phyloP scores from a whole-genome alignment of 2,113 vertebrate genomes.

The Prolemur simus region DNA sequence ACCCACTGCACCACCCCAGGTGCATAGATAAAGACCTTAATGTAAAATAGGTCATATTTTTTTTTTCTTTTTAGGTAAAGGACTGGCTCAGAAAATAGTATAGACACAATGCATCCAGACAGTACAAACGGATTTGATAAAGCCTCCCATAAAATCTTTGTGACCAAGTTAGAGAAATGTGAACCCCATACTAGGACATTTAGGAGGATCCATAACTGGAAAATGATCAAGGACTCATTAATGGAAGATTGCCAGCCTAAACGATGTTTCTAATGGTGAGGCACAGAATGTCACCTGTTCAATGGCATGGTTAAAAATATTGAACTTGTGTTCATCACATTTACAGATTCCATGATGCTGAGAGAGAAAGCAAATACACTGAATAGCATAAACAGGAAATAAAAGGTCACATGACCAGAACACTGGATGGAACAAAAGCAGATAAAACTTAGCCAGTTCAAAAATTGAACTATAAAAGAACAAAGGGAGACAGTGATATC shows the following conservation, averaged over 20 bases:
- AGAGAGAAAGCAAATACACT: neutral
- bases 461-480: neutral
- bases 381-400: neutral
- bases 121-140: neutral
- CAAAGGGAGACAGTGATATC: neutral
- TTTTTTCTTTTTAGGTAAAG: neutral
- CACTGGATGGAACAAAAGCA: neutral
- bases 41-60: neutral
- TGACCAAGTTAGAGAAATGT: neutral
- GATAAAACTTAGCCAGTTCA: conserved; percentile 17
- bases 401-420: neutral
- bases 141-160: neutral
- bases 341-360: neutral
- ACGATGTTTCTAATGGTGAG: neutral
- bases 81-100: neutral
- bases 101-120: neutral
- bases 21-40: neutral
- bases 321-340: neutral
- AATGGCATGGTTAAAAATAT: neutral
- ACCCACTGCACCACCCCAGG: too few species aligned
- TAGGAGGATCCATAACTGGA: neutral
- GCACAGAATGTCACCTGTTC: neutral
- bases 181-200: neutral
- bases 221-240: neutral
- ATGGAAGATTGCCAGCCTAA: neutral